phyloP scores from a whole-genome alignment of 2,113 vertebrate genomes.

The Marcusenius ussheri region DNA sequence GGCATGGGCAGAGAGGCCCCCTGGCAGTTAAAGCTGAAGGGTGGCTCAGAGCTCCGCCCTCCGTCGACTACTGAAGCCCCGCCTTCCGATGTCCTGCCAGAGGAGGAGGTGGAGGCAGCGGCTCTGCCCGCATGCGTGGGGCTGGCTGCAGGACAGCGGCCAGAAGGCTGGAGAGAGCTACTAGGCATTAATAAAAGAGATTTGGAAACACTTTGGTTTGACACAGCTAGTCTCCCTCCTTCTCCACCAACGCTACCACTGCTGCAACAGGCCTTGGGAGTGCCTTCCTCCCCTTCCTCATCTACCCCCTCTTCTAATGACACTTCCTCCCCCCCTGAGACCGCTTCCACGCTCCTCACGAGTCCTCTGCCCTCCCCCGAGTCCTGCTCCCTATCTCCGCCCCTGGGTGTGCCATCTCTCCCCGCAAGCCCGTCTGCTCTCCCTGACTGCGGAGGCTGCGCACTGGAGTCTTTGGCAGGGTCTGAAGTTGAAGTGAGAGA shows the following conservation, averaged over 20 bases:
- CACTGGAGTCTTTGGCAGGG: constrained; percentile 66
- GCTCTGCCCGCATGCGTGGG: constrained; percentile 57
- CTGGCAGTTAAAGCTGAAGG: constrained; percentile 87
- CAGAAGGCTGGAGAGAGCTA: constrained; percentile 70
- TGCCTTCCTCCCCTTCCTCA: constrained; percentile 51
- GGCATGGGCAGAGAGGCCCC: constrained; percentile 40
- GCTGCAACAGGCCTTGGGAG: constrained; percentile 44
- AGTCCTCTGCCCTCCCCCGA: constrained; percentile 22
- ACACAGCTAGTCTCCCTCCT: constrained; percentile 79
- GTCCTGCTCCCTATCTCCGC: constrained; percentile 57
- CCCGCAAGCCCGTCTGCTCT: constrained; percentile 26
- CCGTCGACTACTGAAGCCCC: constrained; percentile 61
- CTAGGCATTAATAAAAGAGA: constrained; percentile 77
- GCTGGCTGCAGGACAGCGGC: constrained; percentile 50
- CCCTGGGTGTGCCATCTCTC: constrained; percentile 53
- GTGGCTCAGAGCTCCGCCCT: constrained; percentile 60
- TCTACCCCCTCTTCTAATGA: constrained; percentile 56
- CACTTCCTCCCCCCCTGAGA: constrained; percentile 64
- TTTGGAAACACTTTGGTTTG: constrained; percentile 93
- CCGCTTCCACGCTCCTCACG: constrained; percentile 38
- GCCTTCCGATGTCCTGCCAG: constrained; percentile 71
- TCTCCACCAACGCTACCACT: constrained; percentile 43
- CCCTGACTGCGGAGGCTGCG: constrained; percentile 24
- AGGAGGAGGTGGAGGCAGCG: constrained; percentile 67
- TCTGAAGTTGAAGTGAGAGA: constrained; percentile 74